Evolutionary conservation across 2,888 invertebrate species (phyloP).

Genomic region (Drosophila nr. perissopoda): DNA sequence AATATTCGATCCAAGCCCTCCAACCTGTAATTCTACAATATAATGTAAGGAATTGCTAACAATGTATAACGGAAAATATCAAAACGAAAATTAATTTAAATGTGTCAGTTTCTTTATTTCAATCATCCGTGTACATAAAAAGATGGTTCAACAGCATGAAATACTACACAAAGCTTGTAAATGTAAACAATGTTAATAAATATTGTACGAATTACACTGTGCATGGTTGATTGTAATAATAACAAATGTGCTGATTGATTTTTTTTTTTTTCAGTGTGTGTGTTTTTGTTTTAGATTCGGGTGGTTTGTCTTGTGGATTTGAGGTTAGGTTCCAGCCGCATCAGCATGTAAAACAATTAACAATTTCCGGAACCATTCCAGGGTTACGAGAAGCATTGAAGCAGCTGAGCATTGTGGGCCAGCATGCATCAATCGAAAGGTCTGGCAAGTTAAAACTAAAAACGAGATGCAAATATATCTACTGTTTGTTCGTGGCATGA

Average conservation of each 20-base stretch:
- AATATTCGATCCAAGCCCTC: not conserved
- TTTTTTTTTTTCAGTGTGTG: not conserved
- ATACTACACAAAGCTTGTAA: slow-evolving; percentile 65
- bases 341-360: slow-evolving; percentile 71
- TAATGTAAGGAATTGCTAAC: not conserved
- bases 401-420: slow-evolving; percentile 39
- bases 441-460: slow-evolving; percentile 82
- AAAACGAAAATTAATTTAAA: slow-evolving; percentile 39
- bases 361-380: slow-evolving; percentile 71
- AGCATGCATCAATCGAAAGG: slow-evolving; percentile 52
- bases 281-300: slow-evolving; percentile 12
- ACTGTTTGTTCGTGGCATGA: slow-evolving; percentile 36
- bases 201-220: slow-evolving; percentile 65
- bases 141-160: slow-evolving; percentile 66
- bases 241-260: slow-evolving; percentile 41
- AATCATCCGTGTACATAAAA: slow-evolving; percentile 70
- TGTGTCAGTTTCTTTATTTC: slow-evolving; percentile 76
- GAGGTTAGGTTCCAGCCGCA: slow-evolving; percentile 63
- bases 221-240: slow-evolving; percentile 33
- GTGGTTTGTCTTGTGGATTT: slow-evolving; percentile 33
- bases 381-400: slow-evolving; percentile 47
- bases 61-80: not conserved
- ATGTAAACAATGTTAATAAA: slow-evolving; percentile 74
- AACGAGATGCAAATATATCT: slow-evolving; percentile 70
- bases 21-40: not conserved